These are phyloP conservation scores for Leptura quadrifasciata DNA, from an alignment of 2,888 invertebrate genomes.

Conservation along the genomic window DNA sequence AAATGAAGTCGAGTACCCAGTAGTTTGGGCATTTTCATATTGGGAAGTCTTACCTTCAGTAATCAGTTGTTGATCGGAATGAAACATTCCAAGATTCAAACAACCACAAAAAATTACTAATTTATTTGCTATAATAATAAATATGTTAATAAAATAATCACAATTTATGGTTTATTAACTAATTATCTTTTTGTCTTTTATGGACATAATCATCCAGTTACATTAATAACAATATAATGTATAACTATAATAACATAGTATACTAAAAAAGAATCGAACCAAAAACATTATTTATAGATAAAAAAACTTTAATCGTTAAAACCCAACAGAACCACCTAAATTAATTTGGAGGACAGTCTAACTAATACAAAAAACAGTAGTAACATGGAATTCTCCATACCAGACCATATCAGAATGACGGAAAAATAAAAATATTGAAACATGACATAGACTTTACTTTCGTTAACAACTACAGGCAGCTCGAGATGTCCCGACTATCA, in stretches of 20 bases:
- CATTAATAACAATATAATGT: constrained; percentile 41
- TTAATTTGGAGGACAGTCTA: background rate
- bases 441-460: background rate
- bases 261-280: constrained; percentile 29
- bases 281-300: constrained; percentile 36
- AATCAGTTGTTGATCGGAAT: too few relatives aligned
- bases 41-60: too few relatives aligned
- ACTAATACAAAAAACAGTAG: background rate
- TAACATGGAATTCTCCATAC: background rate
- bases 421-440: background rate
- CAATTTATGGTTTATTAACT: constrained; percentile 45
- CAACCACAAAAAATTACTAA: constrained; percentile 30
- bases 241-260: constrained; percentile 39
- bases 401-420: background rate
- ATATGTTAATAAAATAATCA: constrained; percentile 47
- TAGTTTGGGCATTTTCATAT: too few relatives aligned
- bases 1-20: too few relatives aligned
- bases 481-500: background rate
- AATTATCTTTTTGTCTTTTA: constrained; percentile 40
- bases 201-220: constrained; percentile 31
- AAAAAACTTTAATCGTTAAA: constrained; percentile 27
- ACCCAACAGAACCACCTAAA: constrained; percentile 24
- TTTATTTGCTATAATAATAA: constrained; percentile 43
- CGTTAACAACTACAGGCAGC: background rate
- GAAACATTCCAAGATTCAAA: background rate